Evolutionary conservation across 2,888 invertebrate species (phyloP), one percentile per base, ranked within the genome.

Genomic region (Gymnocheta viridis): DNA sequence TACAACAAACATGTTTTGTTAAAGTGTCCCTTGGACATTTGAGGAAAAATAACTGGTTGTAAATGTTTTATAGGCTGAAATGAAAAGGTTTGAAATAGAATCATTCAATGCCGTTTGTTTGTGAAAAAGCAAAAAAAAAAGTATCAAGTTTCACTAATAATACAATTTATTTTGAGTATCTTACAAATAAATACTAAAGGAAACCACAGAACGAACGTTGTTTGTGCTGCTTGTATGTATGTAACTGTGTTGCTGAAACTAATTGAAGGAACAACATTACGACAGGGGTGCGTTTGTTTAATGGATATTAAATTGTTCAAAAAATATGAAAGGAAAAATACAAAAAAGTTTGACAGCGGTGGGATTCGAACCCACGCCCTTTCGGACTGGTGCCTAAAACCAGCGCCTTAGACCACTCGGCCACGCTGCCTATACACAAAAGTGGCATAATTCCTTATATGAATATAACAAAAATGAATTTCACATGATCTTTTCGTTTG

Each of bases 301-400:
- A 24, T 24, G 17, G n/a, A 24, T 9, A n/a, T 29, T 2, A n/a
- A 2, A 56, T 4, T 9, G 14, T 54, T 27, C 49, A 27, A 19
- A 22, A 19, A 32, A 54, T 29, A 64, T 12, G 0, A 66, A 49
- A 58, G 66, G 54, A 19, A 67, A 66, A 82, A n/a, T n/a, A n/a
- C n/a, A 86, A 88, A 87, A 86, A 74, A 44, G 6, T 64, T 9
- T 92, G 92, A 91, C 92, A 92, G 91, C 91, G 92, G 91, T 91
- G 92, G 91, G 92, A 92, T 92, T 92, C 92, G 92, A 92, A 92
- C 92, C 91, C 92, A 91, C 92, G 92, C 92, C 91, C 91, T 91
- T 91, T 91, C 92, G 92, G 92, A 92, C 92, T 92, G 92, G 92
- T 92, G 92, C 92, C 92, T 92, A 92, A 92, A 92, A 92, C 92